Conservation (phyloP, 2,888 invertebrate genomes). For the Actias luna region DNA sequence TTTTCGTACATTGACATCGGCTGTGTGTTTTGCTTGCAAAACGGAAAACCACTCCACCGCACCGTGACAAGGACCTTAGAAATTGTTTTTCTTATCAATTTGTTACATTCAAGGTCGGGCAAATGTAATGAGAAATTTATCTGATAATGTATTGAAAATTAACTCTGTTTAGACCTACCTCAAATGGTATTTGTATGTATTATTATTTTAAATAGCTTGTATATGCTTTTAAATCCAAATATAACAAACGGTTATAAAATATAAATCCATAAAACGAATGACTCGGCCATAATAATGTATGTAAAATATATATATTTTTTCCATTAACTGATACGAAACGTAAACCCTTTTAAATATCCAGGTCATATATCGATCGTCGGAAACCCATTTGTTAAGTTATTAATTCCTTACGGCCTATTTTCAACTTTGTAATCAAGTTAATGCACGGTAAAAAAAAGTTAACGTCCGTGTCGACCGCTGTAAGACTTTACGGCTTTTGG, state of each 20-base stretch:
- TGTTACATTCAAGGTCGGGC: background rate
- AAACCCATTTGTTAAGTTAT: slow-evolving; percentile 12
- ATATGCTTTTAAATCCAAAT: too few species aligned
- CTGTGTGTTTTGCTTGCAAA: slow-evolving; percentile 10
- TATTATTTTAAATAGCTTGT: too few species aligned
- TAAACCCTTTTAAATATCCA: background rate
- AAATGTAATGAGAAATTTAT: background rate
- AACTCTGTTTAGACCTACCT: background rate
- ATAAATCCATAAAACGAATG: background rate
- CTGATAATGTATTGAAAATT: background rate
- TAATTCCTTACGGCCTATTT: slow-evolving; percentile 22
- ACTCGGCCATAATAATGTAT: background rate
- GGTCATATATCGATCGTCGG: background rate
- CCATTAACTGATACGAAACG: background rate
- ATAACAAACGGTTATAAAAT: too few species aligned
- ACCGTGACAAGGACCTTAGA: background rate
- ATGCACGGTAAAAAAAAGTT: slow-evolving; percentile 22
- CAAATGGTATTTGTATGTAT: background rate
- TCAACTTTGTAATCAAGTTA: slow-evolving; percentile 26
- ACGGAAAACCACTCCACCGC: slow-evolving; percentile 9
- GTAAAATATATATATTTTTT: background rate
- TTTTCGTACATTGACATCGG: slow-evolving; percentile 9
- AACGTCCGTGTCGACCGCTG: slow-evolving; percentile 6
- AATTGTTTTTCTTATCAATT: slow-evolving; percentile 1
- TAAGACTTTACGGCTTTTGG: background rate